Evolutionary conservation across 2,888 invertebrate species (phyloP).

Genomic region (Pardosa pseudoannulata): DNA sequence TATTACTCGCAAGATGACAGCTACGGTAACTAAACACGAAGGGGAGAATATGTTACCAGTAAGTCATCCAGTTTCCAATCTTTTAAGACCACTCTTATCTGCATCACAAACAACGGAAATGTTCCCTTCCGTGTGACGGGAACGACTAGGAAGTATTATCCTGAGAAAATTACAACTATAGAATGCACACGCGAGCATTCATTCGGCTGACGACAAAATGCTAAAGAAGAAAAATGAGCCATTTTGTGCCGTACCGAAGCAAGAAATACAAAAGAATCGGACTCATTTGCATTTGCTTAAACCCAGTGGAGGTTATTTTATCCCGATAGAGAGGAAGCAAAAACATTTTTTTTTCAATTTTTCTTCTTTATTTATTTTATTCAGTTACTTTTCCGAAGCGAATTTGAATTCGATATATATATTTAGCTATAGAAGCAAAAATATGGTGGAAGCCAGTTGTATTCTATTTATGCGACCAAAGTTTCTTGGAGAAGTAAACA

Average conservation of each 20-base stretch:
- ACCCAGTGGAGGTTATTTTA: background rate
- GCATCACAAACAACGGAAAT: constrained; percentile 9
- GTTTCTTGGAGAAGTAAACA: background rate
- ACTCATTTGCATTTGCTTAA: constrained; percentile 11
- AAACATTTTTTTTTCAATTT: background rate
- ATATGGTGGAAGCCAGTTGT: background rate
- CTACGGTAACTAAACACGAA: background rate
- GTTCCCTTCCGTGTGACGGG: background rate
- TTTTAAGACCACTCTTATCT: background rate
- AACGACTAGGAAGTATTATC: constrained; percentile 11
- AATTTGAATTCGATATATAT: background rate
- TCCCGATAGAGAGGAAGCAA: background rate
- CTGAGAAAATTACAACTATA: background rate
- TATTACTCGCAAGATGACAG: background rate
- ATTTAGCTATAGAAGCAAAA: too few species aligned
- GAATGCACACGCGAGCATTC: constrained; percentile 16
- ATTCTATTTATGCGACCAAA: background rate
- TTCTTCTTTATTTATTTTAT: background rate
- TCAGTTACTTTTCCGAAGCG: background rate
- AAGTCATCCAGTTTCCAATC: background rate
- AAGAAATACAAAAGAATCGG: constrained; percentile 4
- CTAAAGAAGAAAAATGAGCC: background rate
- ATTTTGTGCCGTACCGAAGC: background rate
- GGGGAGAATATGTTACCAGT: background rate
- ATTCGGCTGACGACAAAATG: constrained; percentile 7